These are phyloP conservation scores for Latrodectus geometricus DNA, from an alignment of 1,140 invertebrate species.

Conservation along the genomic window DNA sequence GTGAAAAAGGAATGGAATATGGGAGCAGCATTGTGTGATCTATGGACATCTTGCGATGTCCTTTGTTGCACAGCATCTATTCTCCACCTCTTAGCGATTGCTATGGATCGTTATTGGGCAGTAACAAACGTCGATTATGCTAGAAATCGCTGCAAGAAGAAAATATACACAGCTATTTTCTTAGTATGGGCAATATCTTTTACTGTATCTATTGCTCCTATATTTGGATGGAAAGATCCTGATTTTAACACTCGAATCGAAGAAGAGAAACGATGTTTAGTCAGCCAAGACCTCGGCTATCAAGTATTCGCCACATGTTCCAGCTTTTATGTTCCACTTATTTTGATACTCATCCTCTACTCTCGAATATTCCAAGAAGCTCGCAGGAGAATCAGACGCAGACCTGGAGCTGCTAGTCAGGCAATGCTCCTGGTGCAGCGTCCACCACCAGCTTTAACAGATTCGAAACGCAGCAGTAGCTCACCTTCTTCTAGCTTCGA, in stretches of 20 bases:
- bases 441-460: slow-evolving; percentile 38
- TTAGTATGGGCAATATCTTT: slow-evolving; percentile 89
- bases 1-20: slow-evolving; percentile 83
- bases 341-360: slow-evolving; percentile 92
- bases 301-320: slow-evolving; percentile 83
- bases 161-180: slow-evolving; percentile 91
- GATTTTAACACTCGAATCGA: slow-evolving; percentile 85
- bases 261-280: slow-evolving; percentile 83
- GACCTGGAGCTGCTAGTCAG: slow-evolving; percentile 60
- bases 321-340: slow-evolving; percentile 93
- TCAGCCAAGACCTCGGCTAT: slow-evolving; percentile 92
- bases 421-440: slow-evolving; percentile 51
- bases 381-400: slow-evolving; percentile 58
- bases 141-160: slow-evolving; percentile 82
- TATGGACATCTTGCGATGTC: slow-evolving; percentile 93
- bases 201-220: slow-evolving; percentile 87
- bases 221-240: slow-evolving; percentile 88
- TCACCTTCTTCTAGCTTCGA: slow-evolving; percentile 37
- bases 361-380: slow-evolving; percentile 80
- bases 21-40: slow-evolving; percentile 87
- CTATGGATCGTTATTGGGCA: slow-evolving; percentile 95
- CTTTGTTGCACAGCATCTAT: slow-evolving; percentile 94
- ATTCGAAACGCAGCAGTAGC: slow-evolving; percentile 36
- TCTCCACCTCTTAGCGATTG: slow-evolving; percentile 91
- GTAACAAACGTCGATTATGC: slow-evolving; percentile 96